A percentile compares a stretch with the other conserved stretches of the same genome.
phyloP scores from a whole-genome alignment of 2,797 vertebrate genomes.

The Danio kyathit region DNA sequence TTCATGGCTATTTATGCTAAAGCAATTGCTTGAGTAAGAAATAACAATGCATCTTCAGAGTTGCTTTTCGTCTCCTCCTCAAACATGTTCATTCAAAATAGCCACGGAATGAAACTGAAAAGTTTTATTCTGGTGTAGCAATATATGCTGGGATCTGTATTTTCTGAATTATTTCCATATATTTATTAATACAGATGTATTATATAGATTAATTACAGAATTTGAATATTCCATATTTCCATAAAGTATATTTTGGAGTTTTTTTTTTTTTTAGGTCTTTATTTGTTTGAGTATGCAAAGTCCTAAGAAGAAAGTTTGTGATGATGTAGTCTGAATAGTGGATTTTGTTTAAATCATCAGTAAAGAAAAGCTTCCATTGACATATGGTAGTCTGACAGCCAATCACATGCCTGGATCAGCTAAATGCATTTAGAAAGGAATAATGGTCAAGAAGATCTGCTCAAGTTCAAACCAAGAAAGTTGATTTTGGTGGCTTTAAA shows the following conservation, averaged over 20 bases:
- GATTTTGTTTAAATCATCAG: background rate
- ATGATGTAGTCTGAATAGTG: background rate
- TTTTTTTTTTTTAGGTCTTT: background rate
- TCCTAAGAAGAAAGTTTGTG: background rate
- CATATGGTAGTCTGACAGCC: too few relatives aligned
- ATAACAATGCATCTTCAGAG: constrained; percentile 61
- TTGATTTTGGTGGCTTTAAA: too few relatives aligned
- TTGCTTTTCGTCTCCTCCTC: constrained; percentile 15
- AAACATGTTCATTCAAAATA: background rate
- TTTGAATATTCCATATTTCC: background rate
- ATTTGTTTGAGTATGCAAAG: background rate
- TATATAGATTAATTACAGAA: background rate
- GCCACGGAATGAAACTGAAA: background rate
- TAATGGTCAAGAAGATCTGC: too few relatives aligned
- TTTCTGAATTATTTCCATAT: background rate
- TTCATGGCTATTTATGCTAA: constrained; percentile 62
- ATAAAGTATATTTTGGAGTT: too few relatives aligned
- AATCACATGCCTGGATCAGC: too few relatives aligned
- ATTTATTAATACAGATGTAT: background rate
- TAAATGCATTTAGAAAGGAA: too few relatives aligned
- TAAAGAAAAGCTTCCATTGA: background rate
- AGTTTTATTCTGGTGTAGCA: background rate
- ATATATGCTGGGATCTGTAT: background rate
- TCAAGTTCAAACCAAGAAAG: too few relatives aligned
- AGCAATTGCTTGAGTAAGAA: constrained; percentile 50